phyloP scores from a whole-genome alignment of 2,113 vertebrate genomes.

The Anolis carolinensis region DNA sequence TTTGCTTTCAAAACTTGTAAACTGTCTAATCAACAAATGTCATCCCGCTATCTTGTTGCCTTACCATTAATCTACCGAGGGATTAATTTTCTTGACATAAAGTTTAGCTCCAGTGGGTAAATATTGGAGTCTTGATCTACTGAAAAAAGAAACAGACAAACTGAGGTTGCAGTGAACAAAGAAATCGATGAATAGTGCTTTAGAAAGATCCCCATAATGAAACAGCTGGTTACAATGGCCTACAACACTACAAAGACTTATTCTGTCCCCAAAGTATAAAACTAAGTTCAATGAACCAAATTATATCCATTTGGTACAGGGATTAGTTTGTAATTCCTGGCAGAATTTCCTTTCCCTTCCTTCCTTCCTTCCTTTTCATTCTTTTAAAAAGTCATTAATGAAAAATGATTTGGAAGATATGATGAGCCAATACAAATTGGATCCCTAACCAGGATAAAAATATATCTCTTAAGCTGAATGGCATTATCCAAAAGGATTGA shows the following conservation, averaged over 20 bases:
- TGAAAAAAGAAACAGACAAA: constrained; percentile 38
- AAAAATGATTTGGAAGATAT: neutral
- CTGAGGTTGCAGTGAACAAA: neutral
- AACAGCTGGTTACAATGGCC: neutral
- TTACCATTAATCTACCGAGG: constrained; percentile 33
- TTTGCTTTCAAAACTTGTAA: constrained; percentile 16
- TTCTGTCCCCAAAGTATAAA: constrained; percentile 32
- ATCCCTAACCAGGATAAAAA: neutral
- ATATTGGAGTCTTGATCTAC: constrained; percentile 23
- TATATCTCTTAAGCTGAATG: neutral
- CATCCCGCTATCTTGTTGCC: constrained; percentile 26
- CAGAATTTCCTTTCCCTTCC: neutral
- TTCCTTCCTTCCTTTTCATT: too few relatives aligned
- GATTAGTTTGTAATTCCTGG: neutral
- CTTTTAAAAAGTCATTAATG: too few relatives aligned
- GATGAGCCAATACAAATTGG: neutral
- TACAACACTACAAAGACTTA: constrained; percentile 6
- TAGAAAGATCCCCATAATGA: constrained; percentile 13
- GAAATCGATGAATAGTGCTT: constrained; percentile 33
- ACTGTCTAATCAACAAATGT: constrained; percentile 19
- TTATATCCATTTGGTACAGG: neutral
- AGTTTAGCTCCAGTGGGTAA: constrained; percentile 37
- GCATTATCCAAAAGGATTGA: neutral
- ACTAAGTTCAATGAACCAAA: neutral
- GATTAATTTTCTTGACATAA: constrained; percentile 51